Evolutionary conservation across 2,888 invertebrate species (phyloP), one percentile per base, ranked within the genome.

Genomic region (Protonemura montana): DNA sequence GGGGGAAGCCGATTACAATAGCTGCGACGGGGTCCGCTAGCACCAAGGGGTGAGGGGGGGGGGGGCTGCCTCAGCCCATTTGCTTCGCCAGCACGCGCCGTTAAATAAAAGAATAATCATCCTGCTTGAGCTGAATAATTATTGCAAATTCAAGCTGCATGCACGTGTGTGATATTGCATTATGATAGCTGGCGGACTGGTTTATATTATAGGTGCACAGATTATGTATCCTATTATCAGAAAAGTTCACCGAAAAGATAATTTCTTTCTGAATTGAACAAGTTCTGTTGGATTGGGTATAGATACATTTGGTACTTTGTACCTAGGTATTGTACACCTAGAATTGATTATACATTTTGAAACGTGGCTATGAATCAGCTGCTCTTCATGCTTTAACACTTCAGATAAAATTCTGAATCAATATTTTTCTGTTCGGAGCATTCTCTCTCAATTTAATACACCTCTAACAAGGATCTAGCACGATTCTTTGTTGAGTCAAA

Each of bases 1-100:
- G 59, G 59, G 59, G 59, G 59, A 59, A 59, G 59, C 59, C 59
- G 59, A 59, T 59, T 21, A 59, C 59, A 59, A 59, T 59, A 59
- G 59, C 16, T 59, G 59, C 59, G 59, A 16, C 59, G 59, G 59
- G 59, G 16, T 59, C 59, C 59, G 16, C 59, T 13, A 21, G 59
- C 13, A 59, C 13, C 3, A 21, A 21, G 21, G 35, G 35, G 35
- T 3, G 59, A 21, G 21, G 59, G 59, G 59, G 21, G 59, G 59
- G 59, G 59, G 13, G 59, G 59, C 13, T 59, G 6, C 59, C 59
- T 59, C 13, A 59, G 59, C 59, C 59, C 59, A 59, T 59, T 59
- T 59, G 16, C 59, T 21, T 10, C 16, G 59, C 59, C 13, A 21
- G 59, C 59, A 59, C 59, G 59, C 59, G 59, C 21, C 59, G 59